These are phyloP conservation scores for Fabriciana adippe DNA, from an alignment of 2,888 invertebrate genomes.

Conservation along the genomic window DNA sequence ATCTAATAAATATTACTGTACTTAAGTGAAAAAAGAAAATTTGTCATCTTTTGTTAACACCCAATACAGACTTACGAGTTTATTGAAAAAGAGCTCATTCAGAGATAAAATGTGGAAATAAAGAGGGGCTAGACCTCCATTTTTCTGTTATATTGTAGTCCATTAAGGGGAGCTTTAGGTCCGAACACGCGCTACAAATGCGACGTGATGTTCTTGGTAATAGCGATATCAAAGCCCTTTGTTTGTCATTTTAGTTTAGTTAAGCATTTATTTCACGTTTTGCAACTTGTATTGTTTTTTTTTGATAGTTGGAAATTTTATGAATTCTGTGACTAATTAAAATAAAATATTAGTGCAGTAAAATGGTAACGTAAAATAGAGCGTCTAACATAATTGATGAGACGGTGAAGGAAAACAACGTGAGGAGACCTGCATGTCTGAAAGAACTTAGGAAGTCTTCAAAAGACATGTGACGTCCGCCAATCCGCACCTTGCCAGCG, in stretches of 20 bases:
- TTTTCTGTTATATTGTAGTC: constrained; percentile 16
- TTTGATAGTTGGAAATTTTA: not conserved
- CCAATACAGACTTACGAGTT: not conserved
- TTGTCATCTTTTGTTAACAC: not conserved
- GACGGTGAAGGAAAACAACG: too few species aligned
- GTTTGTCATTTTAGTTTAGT: constrained; percentile 14
- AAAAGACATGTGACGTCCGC: too few species aligned
- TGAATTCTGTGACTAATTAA: not conserved
- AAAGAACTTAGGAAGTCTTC: too few species aligned
- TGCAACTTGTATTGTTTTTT: not conserved
- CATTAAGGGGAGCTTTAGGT: constrained; percentile 6
- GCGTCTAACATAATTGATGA: too few species aligned
- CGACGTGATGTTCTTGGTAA: constrained; percentile 24
- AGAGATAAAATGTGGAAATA: not conserved
- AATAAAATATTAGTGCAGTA: not conserved
- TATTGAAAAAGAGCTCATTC: not conserved
- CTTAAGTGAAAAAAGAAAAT: not conserved
- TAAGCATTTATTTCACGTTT: constrained; percentile 4
- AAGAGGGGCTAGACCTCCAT: constrained; percentile 10
- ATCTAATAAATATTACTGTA: too few species aligned
- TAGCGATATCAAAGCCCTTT: constrained; percentile 23
- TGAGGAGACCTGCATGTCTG: too few species aligned
- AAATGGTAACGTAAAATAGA: not conserved
- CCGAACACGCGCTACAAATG: constrained; percentile 15
- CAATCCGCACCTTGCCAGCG: too few species aligned